Evolutionary conservation across 2,113 vertebrate genomes (phyloP).

Genomic region (Nettapus auritus): DNA sequence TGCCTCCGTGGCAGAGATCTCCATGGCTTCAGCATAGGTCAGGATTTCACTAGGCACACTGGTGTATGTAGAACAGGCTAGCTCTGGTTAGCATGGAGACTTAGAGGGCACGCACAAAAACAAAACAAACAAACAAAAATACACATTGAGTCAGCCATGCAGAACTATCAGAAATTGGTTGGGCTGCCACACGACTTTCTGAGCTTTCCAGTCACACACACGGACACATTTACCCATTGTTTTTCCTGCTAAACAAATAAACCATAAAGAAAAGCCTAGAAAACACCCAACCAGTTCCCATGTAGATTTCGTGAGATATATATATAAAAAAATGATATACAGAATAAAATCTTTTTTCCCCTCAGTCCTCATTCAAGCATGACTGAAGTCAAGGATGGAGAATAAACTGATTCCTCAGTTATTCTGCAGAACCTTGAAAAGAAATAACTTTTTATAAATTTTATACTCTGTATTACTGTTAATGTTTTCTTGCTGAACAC

Average conservation of each 20-base stretch:
- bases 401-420: not conserved
- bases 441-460: not conserved
- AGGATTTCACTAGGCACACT: not conserved
- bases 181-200: not conserved
- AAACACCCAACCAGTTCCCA: not conserved
- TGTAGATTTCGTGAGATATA: not conserved
- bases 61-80: not conserved
- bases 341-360: not conserved
- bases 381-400: not conserved
- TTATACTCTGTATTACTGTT: not conserved
- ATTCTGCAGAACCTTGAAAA: not conserved
- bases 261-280: not conserved
- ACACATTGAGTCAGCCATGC: not conserved
- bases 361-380: not conserved
- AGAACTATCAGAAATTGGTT: constrained; percentile 3
- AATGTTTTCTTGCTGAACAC: not conserved
- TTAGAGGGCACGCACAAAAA: not conserved
- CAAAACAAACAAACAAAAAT: not conserved
- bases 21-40: not conserved
- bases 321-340: not conserved
- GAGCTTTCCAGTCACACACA: constrained; percentile 30
- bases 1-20: not conserved
- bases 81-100: not conserved
- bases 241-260: constrained; percentile 20
- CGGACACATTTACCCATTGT: not conserved